Evolutionary conservation across 2,113 vertebrate species (phyloP).

Genomic region (Monopterus albus): DNA sequence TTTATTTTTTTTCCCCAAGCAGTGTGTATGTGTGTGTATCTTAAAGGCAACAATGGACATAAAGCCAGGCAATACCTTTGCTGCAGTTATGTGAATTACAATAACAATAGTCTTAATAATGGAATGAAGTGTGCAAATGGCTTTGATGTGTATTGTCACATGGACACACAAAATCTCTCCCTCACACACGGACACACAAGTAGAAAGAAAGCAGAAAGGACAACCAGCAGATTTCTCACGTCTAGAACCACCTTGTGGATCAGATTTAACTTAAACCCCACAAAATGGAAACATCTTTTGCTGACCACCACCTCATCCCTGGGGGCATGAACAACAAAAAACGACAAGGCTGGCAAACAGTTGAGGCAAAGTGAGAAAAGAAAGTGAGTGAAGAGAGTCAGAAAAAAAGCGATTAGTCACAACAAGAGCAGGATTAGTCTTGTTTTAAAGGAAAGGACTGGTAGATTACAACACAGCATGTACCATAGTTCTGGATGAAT

Average conservation of each 20-base stretch:
- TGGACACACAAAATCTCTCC: neutral
- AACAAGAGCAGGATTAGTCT: conserved; percentile 61
- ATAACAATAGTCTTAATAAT: conserved; percentile 67
- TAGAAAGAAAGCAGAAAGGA: neutral
- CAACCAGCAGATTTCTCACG: conserved; percentile 3
- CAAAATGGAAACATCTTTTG: conserved; percentile 2
- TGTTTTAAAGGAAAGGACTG: conserved; percentile 40
- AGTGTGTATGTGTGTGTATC: conserved; percentile 55
- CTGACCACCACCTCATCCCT: neutral
- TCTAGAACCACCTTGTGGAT: conserved; percentile 1
- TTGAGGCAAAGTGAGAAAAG: neutral
- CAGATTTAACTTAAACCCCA: neutral
- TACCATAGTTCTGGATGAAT: conserved; percentile 27
- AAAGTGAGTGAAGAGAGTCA: conserved; percentile 13
- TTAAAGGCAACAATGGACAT: conserved; percentile 71
- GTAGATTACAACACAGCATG: conserved; percentile 46
- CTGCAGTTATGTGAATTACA: conserved; percentile 63
- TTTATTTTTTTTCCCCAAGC: conserved; percentile 63
- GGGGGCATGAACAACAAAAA: neutral
- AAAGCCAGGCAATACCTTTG: conserved; percentile 66
- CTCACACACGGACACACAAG: neutral
- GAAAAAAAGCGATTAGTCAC: conserved; percentile 41
- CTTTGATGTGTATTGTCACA: conserved; percentile 39
- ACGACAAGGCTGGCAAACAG: conserved; percentile 27
- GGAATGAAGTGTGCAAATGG: conserved; percentile 63